Evolutionary conservation across 2,113 vertebrate species (phyloP), one percentile per base, ranked within the genome.

Genomic region (Neotoma lepida): DNA sequence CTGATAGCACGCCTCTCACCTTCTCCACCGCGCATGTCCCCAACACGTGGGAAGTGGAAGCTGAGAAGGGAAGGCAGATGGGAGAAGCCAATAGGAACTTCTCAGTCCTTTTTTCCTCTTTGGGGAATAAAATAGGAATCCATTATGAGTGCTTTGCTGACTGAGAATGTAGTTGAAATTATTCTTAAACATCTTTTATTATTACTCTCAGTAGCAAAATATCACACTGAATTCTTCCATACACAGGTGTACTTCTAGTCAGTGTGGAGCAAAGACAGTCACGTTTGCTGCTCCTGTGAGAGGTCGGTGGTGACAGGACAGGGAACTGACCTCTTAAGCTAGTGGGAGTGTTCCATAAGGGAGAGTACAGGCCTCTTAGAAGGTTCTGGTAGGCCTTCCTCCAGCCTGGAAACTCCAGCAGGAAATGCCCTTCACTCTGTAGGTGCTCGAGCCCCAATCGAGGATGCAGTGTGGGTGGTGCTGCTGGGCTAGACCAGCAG

Each of bases 161-260:
- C 98, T 98, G 98, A 98, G 98, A 98, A 98, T 98, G 95, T 98
- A 98, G 98, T 98, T 97, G 97, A 98, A 98, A 98, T 98, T 98
- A 96, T 96, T 98, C 98, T 97, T 98, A 93, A 98, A 98, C 98
- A 98, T 98, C 98, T 97, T 98, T 95, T 98, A 97, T 96, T 96
- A 95, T 98, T 97, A 98, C 98, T 98, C 87, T 98, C 98, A 98
- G 98, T 98, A 98, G 98, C 98, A 98, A 96, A 71, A 96, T 96
- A 96, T 97, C 98, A 98, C 98, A 98, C 98, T 98, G 98, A 98
- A 98, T 98, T 98, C 98, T 98, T 98, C 98, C 95, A 61, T 97
- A 98, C 97, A 98, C 98, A 96, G 97, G 97, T 0, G 93, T 98
- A 97, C 98, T 98, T 95, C 78, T 98, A 98, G 98, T 98, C 98